A percentile compares a stretch with the other conserved stretches of the same genome.
phyloP scores from a whole-genome alignment of 2,797 vertebrate species.

The Poeciliopsis turneri region DNA sequence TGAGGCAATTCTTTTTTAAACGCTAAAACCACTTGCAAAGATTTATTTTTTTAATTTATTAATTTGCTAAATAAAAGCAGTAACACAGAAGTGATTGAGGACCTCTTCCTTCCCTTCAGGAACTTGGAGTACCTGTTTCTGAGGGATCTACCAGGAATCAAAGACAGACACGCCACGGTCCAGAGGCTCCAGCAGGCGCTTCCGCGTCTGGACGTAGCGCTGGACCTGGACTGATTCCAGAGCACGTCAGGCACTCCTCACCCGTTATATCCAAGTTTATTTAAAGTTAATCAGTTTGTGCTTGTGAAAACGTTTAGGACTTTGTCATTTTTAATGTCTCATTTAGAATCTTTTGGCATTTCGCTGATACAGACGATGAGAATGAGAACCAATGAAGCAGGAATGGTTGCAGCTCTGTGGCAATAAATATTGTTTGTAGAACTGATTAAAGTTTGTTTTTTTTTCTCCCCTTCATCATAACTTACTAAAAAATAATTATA shows the following conservation, averaged over 20 bases:
- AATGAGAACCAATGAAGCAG: conserved; percentile 7
- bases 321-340: conserved; percentile 28
- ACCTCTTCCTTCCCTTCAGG: conserved; percentile 72
- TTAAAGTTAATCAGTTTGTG: conserved; percentile 42
- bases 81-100: neutral
- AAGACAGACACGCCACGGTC: conserved; percentile 80
- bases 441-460: conserved; percentile 26
- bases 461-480: conserved; percentile 34
- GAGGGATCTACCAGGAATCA: conserved; percentile 91
- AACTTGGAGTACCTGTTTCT: conserved; percentile 90
- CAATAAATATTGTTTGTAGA: conserved; percentile 63
- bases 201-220: conserved; percentile 83
- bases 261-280: conserved; percentile 41
- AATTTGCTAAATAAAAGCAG: neutral
- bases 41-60: neutral
- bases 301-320: conserved; percentile 23
- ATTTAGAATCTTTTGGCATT: conserved; percentile 76
- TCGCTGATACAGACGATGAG: conserved; percentile 40
- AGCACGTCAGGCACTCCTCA: conserved; percentile 9
- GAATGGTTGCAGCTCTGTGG: conserved; percentile 25
- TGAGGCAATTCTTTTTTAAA: neutral
- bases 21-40: neutral
- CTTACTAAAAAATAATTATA: conserved; percentile 18
- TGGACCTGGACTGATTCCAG: conserved; percentile 83
- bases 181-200: conserved; percentile 83